Conservation (phyloP, 2,797 vertebrate species). For the Botia kubotai region DNA sequence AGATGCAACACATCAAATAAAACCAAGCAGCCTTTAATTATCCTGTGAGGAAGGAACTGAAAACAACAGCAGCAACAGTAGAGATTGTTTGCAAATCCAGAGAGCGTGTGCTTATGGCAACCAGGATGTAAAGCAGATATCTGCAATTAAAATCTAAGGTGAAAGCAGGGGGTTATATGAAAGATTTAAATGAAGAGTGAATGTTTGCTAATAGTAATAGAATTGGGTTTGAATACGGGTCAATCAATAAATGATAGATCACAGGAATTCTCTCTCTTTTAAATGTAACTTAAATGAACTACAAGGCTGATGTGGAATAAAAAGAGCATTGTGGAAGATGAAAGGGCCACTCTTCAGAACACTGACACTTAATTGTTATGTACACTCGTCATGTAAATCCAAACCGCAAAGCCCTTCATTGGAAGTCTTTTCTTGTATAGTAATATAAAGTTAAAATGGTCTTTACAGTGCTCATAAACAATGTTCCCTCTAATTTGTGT, state of each 20-base stretch:
- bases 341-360: neutral
- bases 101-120: conserved; percentile 1
- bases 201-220: neutral
- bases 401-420: neutral
- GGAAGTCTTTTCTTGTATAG: neutral
- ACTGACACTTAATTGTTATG: neutral
- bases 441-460: neutral
- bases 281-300: neutral
- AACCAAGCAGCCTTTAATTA: conserved; percentile 37
- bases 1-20: conserved; percentile 36
- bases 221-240: neutral
- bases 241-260: conserved; percentile 14
- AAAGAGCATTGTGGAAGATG: neutral
- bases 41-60: neutral
- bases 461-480: neutral
- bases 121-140: conserved; percentile 18
- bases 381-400: neutral
- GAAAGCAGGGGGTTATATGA: neutral
- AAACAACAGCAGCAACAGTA: neutral
- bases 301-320: neutral
- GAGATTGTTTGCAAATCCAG: conserved; percentile 13
- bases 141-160: neutral
- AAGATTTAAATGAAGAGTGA: conserved; percentile 2
- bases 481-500: neutral
- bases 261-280: neutral